These are phyloP conservation scores for Nannoperca australis DNA, from an alignment of 2,797 vertebrate species.

Conservation along the genomic window DNA sequence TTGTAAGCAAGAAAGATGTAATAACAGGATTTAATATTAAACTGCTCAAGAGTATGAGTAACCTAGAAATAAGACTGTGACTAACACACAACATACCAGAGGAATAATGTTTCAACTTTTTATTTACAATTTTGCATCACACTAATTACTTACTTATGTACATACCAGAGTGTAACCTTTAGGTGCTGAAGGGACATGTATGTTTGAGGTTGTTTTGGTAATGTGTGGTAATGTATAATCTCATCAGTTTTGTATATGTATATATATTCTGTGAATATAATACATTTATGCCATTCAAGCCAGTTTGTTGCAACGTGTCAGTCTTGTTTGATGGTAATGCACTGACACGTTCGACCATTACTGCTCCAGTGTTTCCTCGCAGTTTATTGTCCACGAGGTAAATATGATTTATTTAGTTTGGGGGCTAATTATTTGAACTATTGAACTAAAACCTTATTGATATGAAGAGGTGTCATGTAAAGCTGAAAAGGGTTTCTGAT, in stretches of 20 bases:
- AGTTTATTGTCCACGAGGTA: background rate
- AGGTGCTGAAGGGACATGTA: background rate
- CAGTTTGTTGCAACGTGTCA: background rate
- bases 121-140: background rate
- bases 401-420: constrained; percentile 13
- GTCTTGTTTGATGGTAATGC: background rate
- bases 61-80: background rate
- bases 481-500: background rate
- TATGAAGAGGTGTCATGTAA: background rate
- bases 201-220: too few species aligned
- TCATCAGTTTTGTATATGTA: background rate
- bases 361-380: background rate
- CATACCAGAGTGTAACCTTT: background rate
- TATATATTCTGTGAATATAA: background rate
- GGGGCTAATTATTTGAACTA: background rate
- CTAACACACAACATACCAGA: too few species aligned
- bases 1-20: background rate
- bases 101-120: background rate
- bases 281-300: background rate
- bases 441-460: background rate
- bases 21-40: background rate
- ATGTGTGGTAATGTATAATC: background rate
- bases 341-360: background rate
- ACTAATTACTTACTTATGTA: background rate
- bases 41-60: background rate